Base-by-base conservation (phyloP, 2,888 invertebrate genomes). In the Meta bourneti region DNA sequence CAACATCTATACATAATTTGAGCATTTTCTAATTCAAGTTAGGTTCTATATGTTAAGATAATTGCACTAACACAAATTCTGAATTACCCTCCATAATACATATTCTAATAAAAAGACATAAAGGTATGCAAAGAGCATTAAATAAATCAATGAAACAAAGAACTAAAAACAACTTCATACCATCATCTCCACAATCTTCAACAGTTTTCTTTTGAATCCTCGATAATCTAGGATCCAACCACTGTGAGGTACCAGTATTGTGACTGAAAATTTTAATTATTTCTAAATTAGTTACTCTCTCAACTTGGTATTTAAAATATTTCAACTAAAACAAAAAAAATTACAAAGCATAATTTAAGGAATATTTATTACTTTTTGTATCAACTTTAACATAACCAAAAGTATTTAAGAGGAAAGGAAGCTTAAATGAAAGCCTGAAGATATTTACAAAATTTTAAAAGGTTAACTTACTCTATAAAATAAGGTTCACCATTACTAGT, bases 401-500 rank as follows among this genome's bases (percentile, higher is more conserved):
- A 70, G 70, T 70, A n/a, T n/a, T n/a, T n/a, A 70, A 7, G 13
- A 7, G 16, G 19, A 70, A 16, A 70, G 19, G 19, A 6, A 7
- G 16, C 11, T 69, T 13, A 11, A 69, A 69, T 4, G 34, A n/a
- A n/a, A 72, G 7, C 6, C 49, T 49, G 9, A 48, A 49, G 4
- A 49, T 77, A 16, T 77, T 34, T 6, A 34, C 0, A 13, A 6
- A 51, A 75, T 75, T 34, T 20, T 9, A 13, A 13, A 78, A 51
- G n/a, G 49, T 75, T 74, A 48, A 93, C 94, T 94, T 93, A 95
- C 98, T 99, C 99, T 94, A 99, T 99, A 94, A 98, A 99, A 95
- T 99, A 99, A 92, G 98, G 97, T 96, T 99, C 99, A 94, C 99
- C 99, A 93, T 98, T 97, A 93, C 99, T 98, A 13, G 99, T 99